A percentile compares a stretch with the other conserved stretches of the same genome.
phyloP scores from a whole-genome alignment of 2,888 invertebrate genomes.

The Silvanus unidentatus region DNA sequence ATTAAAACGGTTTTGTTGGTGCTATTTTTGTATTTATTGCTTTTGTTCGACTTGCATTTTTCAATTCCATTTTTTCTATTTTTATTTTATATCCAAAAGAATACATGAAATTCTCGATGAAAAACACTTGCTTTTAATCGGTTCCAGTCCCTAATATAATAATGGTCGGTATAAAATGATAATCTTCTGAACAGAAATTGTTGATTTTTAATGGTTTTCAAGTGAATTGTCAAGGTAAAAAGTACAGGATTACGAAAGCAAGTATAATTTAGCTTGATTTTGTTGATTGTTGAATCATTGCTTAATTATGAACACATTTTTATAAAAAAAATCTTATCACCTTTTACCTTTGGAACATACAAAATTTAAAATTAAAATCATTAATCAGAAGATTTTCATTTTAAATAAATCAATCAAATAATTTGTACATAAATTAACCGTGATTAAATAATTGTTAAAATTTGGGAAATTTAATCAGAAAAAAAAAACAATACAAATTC shows the following conservation, averaged over 20 bases:
- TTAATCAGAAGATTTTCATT: background rate
- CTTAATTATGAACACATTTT: too few species aligned
- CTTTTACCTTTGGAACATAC: too few species aligned
- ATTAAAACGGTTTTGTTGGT: too few species aligned
- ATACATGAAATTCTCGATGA: background rate
- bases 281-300: too few species aligned
- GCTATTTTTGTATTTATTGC: background rate
- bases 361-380: too few species aligned
- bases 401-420: background rate
- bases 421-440: background rate
- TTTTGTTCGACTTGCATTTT: too few species aligned
- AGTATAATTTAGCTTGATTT: too few species aligned
- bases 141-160: slow-evolving; percentile 45
- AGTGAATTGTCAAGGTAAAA: background rate
- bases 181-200: slow-evolving; percentile 29
- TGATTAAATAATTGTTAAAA: background rate
- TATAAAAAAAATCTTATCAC: too few species aligned
- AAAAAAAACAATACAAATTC: too few species aligned
- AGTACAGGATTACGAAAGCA: too few species aligned
- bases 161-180: slow-evolving; percentile 25
- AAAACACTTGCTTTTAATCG: slow-evolving; percentile 25
- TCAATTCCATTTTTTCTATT: too few species aligned
- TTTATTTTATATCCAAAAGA: background rate
- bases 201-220: slow-evolving; percentile 1
- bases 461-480: too few species aligned